Conservation (phyloP, 2,113 vertebrate species). For the Nansenia antarctica region DNA sequence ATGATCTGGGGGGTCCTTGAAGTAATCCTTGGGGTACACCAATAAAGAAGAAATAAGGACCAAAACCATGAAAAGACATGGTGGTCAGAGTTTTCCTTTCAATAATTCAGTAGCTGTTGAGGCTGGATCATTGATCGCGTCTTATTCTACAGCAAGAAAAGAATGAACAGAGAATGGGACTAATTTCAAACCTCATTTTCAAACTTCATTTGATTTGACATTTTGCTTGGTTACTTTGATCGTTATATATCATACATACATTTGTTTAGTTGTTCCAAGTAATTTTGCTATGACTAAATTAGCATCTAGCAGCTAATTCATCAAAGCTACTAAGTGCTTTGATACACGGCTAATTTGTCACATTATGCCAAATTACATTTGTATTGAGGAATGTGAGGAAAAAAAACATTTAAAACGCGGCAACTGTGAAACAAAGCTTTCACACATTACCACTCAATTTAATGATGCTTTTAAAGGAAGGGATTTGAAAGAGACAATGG, state of each 20-base stretch:
- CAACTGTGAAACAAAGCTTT: slow-evolving; percentile 2
- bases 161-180: too few species aligned
- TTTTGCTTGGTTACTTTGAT: too few species aligned
- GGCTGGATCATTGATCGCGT: slow-evolving; percentile 31
- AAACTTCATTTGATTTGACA: too few species aligned
- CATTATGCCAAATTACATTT: not conserved
- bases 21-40: slow-evolving; percentile 54
- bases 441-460: slow-evolving; percentile 2
- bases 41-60: slow-evolving; percentile 17
- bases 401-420: too few species aligned
- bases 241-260: too few species aligned
- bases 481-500: slow-evolving; percentile 21
- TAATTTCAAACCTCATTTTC: too few species aligned
- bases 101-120: slow-evolving; percentile 51
- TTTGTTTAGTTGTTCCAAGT: too few species aligned
- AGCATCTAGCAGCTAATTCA: not conserved
- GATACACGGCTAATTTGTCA: slow-evolving; percentile 18
- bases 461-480: slow-evolving; percentile 22
- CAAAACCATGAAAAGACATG: slow-evolving; percentile 42
- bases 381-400: not conserved
- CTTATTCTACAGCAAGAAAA: not conserved
- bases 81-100: slow-evolving; percentile 29
- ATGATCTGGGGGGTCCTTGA: slow-evolving; percentile 66
- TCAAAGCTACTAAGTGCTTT: slow-evolving; percentile 1
- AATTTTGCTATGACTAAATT: too few species aligned